Evolutionary conservation across 2,888 invertebrate genomes (phyloP).

Genomic region (Troilus luridus): DNA sequence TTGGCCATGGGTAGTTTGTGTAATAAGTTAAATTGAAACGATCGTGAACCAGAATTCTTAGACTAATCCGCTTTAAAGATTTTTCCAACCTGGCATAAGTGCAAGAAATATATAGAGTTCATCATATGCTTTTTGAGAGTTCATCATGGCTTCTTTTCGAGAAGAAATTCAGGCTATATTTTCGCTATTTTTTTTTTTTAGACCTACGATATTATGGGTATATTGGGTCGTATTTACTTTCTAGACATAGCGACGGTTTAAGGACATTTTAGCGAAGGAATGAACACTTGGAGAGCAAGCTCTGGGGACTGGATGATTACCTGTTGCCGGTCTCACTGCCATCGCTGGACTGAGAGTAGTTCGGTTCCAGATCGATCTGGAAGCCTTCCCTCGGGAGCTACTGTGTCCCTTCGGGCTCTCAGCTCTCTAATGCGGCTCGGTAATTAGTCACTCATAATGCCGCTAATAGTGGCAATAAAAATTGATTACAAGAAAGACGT

Average conservation of each 20-base stretch:
- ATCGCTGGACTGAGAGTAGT: conserved; percentile 46
- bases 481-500: no score
- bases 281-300: not conserved
- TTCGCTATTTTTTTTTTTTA: not conserved
- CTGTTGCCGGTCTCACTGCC: conserved; percentile 54
- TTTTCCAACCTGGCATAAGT: not conserved
- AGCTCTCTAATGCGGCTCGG: not conserved
- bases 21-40: not conserved
- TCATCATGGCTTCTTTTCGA: no score
- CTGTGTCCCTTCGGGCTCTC: not conserved
- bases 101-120: not conserved
- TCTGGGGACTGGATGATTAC: not conserved
- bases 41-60: not conserved
- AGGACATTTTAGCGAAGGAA: not conserved
- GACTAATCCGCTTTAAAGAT: not conserved
- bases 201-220: not conserved
- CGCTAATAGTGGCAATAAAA: not conserved
- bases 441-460: not conserved
- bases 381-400: conserved; percentile 20
- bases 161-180: not conserved
- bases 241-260: not conserved
- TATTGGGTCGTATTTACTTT: not conserved
- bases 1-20: not conserved
- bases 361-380: conserved; percentile 40
- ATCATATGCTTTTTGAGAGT: not conserved